Evolutionary conservation across 2,888 invertebrate genomes (phyloP), one percentile per base, ranked within the genome.

Genomic region (Gandaritis pyraliata): DNA sequence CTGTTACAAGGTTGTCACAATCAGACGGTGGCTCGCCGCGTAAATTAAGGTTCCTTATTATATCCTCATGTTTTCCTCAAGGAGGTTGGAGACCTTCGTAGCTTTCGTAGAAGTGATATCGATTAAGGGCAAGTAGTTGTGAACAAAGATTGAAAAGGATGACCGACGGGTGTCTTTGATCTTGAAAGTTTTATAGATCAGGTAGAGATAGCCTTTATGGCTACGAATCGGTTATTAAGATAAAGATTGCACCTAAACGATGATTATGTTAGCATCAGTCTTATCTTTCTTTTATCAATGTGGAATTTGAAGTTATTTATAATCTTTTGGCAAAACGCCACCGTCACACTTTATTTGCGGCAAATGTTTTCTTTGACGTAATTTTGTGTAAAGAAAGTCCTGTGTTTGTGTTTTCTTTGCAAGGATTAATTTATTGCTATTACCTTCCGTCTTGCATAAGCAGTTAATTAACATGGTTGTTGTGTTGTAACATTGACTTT

Each of bases 231-330:
- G 52, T 13, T 61, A 36, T 7, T 16, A 58, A 53, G 38, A 30
- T 55, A 64, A 33, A 46, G 51, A 58, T 43, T 53, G 54, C 59
- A 58, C 16, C 16, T 43, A 43, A 43, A 16, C 43, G 11, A 16
- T 65, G 65, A 69, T 67, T 38, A 57, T 7, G 36, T 15, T 15
- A 45, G 39, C 33, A n/a, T 29, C 47, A 33, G 63, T 72, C 77
- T 77, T 80, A 78, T 77, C 78, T 62, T 65, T 61, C 18, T 68
- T 69, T 80, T 83, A 83, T 83, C 81, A 71, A 10, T 15, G 16
- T 16, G 18, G n/a, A 54, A 54, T 54, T 53, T 38, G 80, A 80
- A 77, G 78, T 76, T 82, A 74, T 79, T 23, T 23, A 23, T 23
- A 81, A 84, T 78, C 74, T 68, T 71, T 72, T 68, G 70, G 73